Conservation (phyloP, 2,113 vertebrate genomes). For the Noctilio leporinus region DNA sequence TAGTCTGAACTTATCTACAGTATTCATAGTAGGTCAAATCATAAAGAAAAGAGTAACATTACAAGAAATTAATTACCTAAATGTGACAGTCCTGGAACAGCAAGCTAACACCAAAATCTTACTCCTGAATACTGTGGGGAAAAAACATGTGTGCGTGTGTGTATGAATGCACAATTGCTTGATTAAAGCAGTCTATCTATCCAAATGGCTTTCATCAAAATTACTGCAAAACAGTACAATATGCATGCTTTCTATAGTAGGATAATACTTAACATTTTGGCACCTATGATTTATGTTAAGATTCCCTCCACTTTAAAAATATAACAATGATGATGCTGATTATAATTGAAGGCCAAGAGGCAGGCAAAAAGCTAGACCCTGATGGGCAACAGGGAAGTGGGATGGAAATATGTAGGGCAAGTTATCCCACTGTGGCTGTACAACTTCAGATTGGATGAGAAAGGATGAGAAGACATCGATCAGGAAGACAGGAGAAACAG, state of each 20-base stretch:
- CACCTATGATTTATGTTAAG: not conserved
- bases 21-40: not conserved
- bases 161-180: too few species aligned
- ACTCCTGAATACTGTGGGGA: not conserved
- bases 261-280: not conserved
- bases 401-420: not conserved
- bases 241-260: not conserved
- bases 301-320: not conserved
- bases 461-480: not conserved
- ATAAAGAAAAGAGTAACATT: not conserved
- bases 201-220: constrained; percentile 3
- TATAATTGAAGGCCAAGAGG: not conserved
- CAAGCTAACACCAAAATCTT: not conserved
- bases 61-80: not conserved
- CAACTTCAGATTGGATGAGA: not conserved
- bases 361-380: not conserved
- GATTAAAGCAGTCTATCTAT: not conserved
- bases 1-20: not conserved
- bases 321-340: not conserved
- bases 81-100: not conserved
- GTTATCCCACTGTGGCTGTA: not conserved
- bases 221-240: not conserved
- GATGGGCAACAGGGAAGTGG: not conserved
- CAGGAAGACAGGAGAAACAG: not conserved
- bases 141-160: too few species aligned